A percentile compares a stretch with the other conserved stretches of the same genome.
phyloP scores from a whole-genome alignment of 2,113 vertebrate genomes.

The Osmerus mordax region DNA sequence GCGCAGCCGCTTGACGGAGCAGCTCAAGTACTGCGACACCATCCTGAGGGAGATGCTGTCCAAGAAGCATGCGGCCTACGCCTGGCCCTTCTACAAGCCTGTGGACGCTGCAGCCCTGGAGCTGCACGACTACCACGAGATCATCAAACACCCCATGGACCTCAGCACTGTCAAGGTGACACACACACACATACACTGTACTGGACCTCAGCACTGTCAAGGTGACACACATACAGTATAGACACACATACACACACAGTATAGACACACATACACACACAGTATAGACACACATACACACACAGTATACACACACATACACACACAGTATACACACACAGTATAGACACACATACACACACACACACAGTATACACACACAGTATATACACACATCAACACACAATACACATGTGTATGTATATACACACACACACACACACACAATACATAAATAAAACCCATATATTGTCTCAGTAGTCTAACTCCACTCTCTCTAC shows the following conservation, averaged over 20 bases:
- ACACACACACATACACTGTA: not conserved
- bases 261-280: too few species aligned
- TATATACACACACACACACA: too few species aligned
- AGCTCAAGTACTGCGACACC: conserved; percentile 85
- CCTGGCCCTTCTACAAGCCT: conserved; percentile 97
- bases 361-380: too few species aligned
- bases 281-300: too few species aligned
- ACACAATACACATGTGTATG: too few species aligned
- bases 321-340: too few species aligned
- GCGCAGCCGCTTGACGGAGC: conserved; percentile 75
- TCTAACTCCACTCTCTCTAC: conserved; percentile 37
- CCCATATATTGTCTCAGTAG: not conserved
- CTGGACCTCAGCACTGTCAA: too few species aligned
- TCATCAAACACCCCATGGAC: conserved; percentile 98
- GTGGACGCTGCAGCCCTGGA: conserved; percentile 90
- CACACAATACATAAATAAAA: not conserved
- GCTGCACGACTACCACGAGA: conserved; percentile 93
- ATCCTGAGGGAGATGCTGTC: conserved; percentile 94
- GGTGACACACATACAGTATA: too few species aligned
- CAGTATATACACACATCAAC: too few species aligned
- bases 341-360: too few species aligned
- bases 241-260: too few species aligned
- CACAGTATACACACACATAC: too few species aligned
- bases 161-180: conserved; percentile 92
- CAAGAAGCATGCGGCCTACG: conserved; percentile 86